Evolutionary conservation across 2,888 invertebrate genomes (phyloP), one percentile per base, ranked within the genome.

Genomic region (Himalopsyche kuldschensis): DNA sequence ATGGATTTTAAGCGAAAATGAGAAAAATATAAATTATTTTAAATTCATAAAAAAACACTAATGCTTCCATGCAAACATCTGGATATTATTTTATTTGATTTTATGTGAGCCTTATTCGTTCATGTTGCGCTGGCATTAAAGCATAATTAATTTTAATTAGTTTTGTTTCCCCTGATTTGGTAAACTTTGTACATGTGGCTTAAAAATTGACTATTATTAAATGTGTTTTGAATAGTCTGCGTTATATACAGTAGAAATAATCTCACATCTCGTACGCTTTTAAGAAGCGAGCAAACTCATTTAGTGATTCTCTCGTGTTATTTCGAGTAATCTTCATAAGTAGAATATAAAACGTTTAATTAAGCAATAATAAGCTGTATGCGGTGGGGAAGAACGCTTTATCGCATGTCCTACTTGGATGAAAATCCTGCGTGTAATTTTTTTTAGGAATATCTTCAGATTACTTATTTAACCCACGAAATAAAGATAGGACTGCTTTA

Each of bases 271-370:
- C 69, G 24, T 27, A 69, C 27, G 69, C 69, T 27, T 69, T 69
- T 69, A 27, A 69, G 69, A 69, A 69, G 69, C 69, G 30, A 30
- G 69, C 69, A 69, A 69, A 69, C 69, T 69, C 69, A 69, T 69
- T 30, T 69, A 69, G 30, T 69, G 69, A 35, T 78, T 47, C 46
- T 24, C 46, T 78, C 78, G 5, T 78, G 27, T 78, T 78, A 78
- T 78, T 78, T 30, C 30, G n/a, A 47, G 47, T 78, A 78, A 63
- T 79, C 75, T 48, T 78, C 82, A 76, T 82, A 75, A 82, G 82
- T 79, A 79, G 79, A 82, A 82, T 76, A 79, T 82, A 47, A 79
- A 82, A 48, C 79, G 82, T 75, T 82, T 79, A 75, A 82, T 82
- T 82, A 79, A 82, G 69, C 69, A 69, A 69, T 69, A 69, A 69